phyloP scores from a whole-genome alignment of 2,113 vertebrate species.

The Cyanoderma ruficeps region DNA sequence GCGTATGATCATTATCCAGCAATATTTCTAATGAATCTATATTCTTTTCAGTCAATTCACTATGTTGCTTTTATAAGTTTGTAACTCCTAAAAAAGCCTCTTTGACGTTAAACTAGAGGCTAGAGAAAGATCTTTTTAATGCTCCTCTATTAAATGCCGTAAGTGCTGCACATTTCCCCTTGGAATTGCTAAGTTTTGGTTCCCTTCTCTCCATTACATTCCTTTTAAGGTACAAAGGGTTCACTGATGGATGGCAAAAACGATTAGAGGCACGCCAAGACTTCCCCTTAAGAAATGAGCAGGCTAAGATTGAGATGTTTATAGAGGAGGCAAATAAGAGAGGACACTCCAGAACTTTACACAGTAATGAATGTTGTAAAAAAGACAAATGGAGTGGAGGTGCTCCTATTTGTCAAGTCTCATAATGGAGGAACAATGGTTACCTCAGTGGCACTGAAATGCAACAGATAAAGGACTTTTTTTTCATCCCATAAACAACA shows the following conservation, averaged over 20 bases:
- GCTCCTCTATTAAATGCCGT: neutral
- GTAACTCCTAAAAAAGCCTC: neutral
- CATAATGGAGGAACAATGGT: neutral
- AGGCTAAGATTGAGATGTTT: conserved; percentile 31
- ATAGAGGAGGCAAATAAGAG: conserved; percentile 24
- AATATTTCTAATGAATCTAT: neutral
- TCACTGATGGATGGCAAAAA: conserved; percentile 16
- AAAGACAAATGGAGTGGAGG: neutral
- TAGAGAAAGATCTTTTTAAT: neutral
- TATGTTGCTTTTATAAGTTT: neutral
- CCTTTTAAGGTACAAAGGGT: neutral
- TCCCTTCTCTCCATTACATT: neutral
- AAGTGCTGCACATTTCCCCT: neutral
- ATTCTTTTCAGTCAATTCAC: neutral
- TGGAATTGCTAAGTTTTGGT: neutral
- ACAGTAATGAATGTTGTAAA: neutral
- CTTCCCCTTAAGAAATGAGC: neutral
- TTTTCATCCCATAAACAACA: neutral
- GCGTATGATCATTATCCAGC: neutral
- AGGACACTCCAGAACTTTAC: neutral
- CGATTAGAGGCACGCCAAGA: neutral
- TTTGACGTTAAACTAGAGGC: neutral
- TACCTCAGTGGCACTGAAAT: neutral
- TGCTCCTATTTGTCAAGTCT: neutral
- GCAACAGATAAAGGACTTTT: neutral